Evolutionary conservation across 2,888 invertebrate species (phyloP).

Genomic region (Seira musarum): DNA sequence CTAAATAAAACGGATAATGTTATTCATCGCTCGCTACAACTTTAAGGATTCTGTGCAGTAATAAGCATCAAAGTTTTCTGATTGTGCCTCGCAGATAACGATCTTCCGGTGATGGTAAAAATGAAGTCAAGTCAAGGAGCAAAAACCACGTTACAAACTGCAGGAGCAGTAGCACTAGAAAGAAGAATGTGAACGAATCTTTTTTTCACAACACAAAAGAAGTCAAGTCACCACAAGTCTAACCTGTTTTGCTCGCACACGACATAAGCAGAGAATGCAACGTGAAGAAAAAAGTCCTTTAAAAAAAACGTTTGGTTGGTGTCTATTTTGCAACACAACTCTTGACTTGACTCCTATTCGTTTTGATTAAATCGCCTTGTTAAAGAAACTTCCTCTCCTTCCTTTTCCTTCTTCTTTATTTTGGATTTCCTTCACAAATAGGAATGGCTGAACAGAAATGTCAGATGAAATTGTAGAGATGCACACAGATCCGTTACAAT

Average conservation of each 20-base stretch:
- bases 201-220: slow-evolving; percentile 18
- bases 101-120: slow-evolving; percentile 50
- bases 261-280: slow-evolving; percentile 34
- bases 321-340: slow-evolving; percentile 19
- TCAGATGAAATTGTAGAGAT: neutral
- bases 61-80: slow-evolving; percentile 30
- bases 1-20: too few relatives aligned
- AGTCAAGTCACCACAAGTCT: slow-evolving; percentile 31
- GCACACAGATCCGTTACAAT: slow-evolving; percentile 3
- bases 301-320: neutral
- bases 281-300: slow-evolving; percentile 25
- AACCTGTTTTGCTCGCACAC: slow-evolving; percentile 48
- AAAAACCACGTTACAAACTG: slow-evolving; percentile 18
- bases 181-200: slow-evolving; percentile 19
- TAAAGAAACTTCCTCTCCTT: slow-evolving; percentile 45
- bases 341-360: slow-evolving; percentile 30
- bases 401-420: slow-evolving; percentile 22
- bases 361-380: slow-evolving; percentile 13
- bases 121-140: slow-evolving; percentile 19
- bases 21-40: neutral
- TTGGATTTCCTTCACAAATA: slow-evolving; percentile 3
- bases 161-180: slow-evolving; percentile 26
- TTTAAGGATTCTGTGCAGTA: neutral
- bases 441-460: slow-evolving; percentile 10
- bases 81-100: slow-evolving; percentile 48